Evolutionary conservation across 2,888 invertebrate genomes (phyloP).

Genomic region (Sipha maydis): DNA sequence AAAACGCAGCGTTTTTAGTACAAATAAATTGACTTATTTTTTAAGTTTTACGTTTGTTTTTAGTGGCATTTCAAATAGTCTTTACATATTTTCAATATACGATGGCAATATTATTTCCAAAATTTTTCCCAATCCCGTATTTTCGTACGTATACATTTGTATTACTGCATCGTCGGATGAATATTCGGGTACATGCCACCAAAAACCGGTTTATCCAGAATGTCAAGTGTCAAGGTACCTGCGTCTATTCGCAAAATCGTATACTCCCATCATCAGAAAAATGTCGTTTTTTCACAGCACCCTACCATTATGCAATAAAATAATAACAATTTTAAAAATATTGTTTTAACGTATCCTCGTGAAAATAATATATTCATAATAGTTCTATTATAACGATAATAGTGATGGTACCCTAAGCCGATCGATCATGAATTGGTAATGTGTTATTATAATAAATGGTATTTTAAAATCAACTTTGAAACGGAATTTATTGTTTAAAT

Average conservation of each 20-base stretch:
- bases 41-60: neutral
- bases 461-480: constrained; percentile 41
- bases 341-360: neutral
- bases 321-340: neutral
- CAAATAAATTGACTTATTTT: neutral
- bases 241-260: constrained; percentile 7
- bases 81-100: neutral
- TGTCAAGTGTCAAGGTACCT: constrained; percentile 49
- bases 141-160: neutral
- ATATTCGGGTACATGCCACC: neutral
- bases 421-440: neutral
- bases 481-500: constrained; percentile 53
- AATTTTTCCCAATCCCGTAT: neutral
- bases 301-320: neutral
- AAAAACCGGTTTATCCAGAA: constrained; percentile 52
- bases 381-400: neutral
- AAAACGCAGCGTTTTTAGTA: neutral
- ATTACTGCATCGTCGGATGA: neutral
- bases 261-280: neutral
- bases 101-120: neutral
- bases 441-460: constrained; percentile 39
- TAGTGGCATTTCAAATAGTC: neutral
- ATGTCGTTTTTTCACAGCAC: neutral
- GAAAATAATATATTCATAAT: neutral
- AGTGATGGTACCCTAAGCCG: neutral